Percentiles rank a stretch among this genome's conserved stretches.
These are phyloP conservation scores for Heliornis fulica DNA, from an alignment of 2,113 vertebrate genomes.

Conservation along the genomic window DNA sequence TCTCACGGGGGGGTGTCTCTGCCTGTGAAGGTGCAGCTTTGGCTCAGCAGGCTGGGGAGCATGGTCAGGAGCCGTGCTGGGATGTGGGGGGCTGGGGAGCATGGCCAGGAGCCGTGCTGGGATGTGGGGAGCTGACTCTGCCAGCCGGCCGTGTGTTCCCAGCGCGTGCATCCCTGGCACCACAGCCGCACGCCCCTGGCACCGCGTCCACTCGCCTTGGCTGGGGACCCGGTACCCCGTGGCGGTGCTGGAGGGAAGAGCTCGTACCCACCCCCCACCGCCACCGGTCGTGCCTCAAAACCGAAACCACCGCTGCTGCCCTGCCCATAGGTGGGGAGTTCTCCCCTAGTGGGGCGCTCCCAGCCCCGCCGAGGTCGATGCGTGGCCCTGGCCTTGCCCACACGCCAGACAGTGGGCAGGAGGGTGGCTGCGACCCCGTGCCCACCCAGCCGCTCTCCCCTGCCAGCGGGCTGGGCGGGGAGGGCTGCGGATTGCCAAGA, in stretches of 20 bases:
- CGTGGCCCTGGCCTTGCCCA: not conserved
- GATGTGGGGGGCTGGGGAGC: no score
- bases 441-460: not conserved
- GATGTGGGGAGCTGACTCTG: not conserved
- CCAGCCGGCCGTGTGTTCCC: not conserved
- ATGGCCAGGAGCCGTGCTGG: accelerated
- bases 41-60: not conserved
- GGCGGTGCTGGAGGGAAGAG: not conserved
- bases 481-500: not conserved
- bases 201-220: not conserved
- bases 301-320: not conserved
- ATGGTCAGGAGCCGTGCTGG: accelerated
- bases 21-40: no score
- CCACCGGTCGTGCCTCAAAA: not conserved
- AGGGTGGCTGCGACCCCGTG: not conserved
- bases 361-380: not conserved
- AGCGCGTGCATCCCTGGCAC: accelerated
- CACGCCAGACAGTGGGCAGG: not conserved
- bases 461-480: no score
- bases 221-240: accelerated
- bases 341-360: not conserved
- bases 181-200: accelerated
- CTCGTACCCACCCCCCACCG: not conserved
- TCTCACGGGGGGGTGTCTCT: not conserved
- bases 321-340: conserved; percentile 49